Conservation (phyloP, 1,140 invertebrate genomes). For the Drosophila simulans region DNA sequence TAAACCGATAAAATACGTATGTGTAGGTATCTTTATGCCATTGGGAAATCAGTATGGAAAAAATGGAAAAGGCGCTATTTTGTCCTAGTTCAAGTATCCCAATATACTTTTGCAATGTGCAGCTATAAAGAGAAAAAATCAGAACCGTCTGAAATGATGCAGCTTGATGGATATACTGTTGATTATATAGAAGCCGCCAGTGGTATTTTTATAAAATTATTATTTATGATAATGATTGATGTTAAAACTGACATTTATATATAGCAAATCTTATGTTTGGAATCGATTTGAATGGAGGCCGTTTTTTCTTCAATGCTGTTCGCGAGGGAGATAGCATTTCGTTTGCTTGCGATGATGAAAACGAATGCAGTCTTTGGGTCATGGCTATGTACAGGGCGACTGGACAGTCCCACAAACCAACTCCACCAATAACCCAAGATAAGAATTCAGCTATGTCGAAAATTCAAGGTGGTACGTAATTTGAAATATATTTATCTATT, state of each 20-base stretch:
- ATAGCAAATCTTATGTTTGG: conserved; percentile 95
- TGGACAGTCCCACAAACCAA: conserved; percentile 99
- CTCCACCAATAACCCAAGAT: conserved; percentile 94
- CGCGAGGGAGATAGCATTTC: conserved; percentile 98
- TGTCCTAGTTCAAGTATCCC: conserved; percentile 99
- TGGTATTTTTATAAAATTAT: conserved; percentile 86
- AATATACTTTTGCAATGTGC: conserved; percentile 99
- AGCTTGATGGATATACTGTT: conserved; percentile 99
- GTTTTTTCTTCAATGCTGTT: conserved; percentile 99
- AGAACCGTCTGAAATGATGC: conserved; percentile 99
- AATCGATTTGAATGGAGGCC: conserved; percentile 94
- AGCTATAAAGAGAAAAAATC: conserved; percentile 99
- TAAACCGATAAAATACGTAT: conserved; percentile 52
- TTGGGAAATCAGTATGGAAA: conserved; percentile 99
- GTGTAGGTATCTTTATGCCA: conserved; percentile 92
- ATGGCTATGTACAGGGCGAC: conserved; percentile 99
- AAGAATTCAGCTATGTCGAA: conserved; percentile 95
- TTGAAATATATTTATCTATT: background rate
- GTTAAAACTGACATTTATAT: conserved; percentile 43
- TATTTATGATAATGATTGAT: background rate
- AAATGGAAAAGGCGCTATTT: conserved; percentile 99
- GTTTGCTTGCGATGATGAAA: conserved; percentile 99
- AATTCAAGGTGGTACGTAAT: conserved; percentile 89
- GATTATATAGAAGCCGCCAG: conserved; percentile 98
- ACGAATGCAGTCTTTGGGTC: conserved; percentile 99